A percentile compares a stretch with the other conserved stretches of the same genome.
Evolutionary conservation across 1,140 invertebrate species (phyloP).

Genomic region (Bemisia tabaci): DNA sequence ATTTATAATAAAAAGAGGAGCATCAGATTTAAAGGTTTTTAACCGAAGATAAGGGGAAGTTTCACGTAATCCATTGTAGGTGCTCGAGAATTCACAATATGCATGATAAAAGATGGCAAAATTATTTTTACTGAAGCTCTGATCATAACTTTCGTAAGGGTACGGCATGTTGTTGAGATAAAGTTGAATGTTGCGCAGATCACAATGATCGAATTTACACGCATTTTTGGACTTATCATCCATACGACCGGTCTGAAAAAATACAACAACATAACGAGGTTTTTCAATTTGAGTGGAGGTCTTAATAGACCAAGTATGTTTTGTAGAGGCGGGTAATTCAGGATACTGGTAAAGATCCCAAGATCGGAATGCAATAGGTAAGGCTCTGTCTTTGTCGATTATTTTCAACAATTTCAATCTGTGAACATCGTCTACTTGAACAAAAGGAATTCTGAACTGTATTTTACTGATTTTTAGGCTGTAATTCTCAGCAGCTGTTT

Average conservation of each 20-base stretch:
- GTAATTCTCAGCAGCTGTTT: neutral
- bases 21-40: constrained; percentile 17
- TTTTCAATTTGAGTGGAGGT: constrained; percentile 23
- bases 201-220: constrained; percentile 22
- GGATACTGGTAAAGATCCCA: constrained; percentile 30
- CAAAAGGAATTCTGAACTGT: constrained; percentile 23
- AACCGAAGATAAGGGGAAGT: constrained; percentile 12
- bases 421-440: constrained; percentile 18
- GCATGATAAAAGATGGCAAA: constrained; percentile 23
- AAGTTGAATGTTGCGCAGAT: constrained; percentile 23
- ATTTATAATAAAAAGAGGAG: constrained; percentile 24
- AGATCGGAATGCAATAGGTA: constrained; percentile 21
- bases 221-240: constrained; percentile 12
- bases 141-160: constrained; percentile 25
- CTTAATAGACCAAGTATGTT: constrained; percentile 23
- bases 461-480: constrained; percentile 17
- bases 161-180: constrained; percentile 27
- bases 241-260: constrained; percentile 18
- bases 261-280: constrained; percentile 19
- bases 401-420: too few relatives aligned
- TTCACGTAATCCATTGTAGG: constrained; percentile 20
- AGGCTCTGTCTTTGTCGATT: too few relatives aligned
- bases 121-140: constrained; percentile 17
- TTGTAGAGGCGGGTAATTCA: constrained; percentile 20
- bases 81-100: constrained; percentile 23